Conservation (phyloP, 2,113 vertebrate genomes). For the Etheostoma spectabile region DNA sequence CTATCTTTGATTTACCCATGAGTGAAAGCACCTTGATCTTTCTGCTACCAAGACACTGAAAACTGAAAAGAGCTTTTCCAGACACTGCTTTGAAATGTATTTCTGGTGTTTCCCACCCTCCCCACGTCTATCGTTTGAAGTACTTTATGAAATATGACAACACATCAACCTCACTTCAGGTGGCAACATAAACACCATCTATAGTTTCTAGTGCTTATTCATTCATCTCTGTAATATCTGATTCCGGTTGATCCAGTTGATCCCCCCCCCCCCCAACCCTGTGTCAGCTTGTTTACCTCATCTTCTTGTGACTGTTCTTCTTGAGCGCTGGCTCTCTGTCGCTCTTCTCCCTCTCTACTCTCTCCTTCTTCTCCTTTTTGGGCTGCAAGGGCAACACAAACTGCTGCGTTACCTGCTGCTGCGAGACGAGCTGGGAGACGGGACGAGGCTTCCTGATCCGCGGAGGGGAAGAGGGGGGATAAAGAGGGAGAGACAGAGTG, state of each 20-base stretch:
- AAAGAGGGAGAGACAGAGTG: slow-evolving; percentile 28
- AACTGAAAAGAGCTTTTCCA: slow-evolving; percentile 12
- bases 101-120: slow-evolving; percentile 3
- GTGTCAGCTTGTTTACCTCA: slow-evolving; percentile 82
- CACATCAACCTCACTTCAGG: slow-evolving; percentile 18
- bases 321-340: slow-evolving; percentile 96
- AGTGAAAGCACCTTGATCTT: slow-evolving; percentile 23
- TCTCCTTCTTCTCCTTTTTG: slow-evolving; percentile 99
- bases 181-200: slow-evolving; percentile 31
- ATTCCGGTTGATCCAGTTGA: slow-evolving; percentile 14
- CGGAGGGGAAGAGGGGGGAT: slow-evolving; percentile 2
- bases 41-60: not conserved
- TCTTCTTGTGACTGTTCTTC: slow-evolving; percentile 99
- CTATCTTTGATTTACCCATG: not conserved
- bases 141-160: slow-evolving; percentile 28
- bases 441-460: slow-evolving; percentile 95
- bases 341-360: slow-evolving; percentile 95
- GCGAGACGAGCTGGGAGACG: slow-evolving; percentile 97
- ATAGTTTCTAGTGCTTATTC: slow-evolving; percentile 19
- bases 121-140: slow-evolving; percentile 10
- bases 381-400: slow-evolving; percentile 96
- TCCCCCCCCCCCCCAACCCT: slow-evolving; percentile 2
- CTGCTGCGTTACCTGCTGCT: slow-evolving; percentile 98
- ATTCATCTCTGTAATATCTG: slow-evolving; percentile 29
- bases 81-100: slow-evolving; percentile 16